Conservation (phyloP, 2,888 invertebrate species). For the Amblyteles armatorius region DNA sequence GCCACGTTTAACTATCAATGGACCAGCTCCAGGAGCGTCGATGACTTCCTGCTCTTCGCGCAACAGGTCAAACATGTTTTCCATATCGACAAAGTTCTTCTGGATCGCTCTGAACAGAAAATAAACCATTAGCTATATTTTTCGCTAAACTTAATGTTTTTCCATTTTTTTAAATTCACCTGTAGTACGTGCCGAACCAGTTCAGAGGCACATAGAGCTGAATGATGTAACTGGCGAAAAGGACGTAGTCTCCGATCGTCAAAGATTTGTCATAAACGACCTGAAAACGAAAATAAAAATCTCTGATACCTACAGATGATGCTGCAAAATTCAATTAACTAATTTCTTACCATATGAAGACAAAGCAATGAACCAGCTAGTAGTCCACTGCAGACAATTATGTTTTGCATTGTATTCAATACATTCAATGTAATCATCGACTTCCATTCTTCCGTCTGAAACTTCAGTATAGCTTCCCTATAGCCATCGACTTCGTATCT, state of each 20-base stretch:
- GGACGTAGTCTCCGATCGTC: conserved; percentile 97
- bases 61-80: conserved; percentile 99
- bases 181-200: conserved; percentile 99
- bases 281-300: conserved; percentile 65
- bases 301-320: neutral
- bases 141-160: neutral
- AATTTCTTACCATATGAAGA: conserved; percentile 90
- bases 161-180: conserved; percentile 86
- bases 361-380: conserved; percentile 95
- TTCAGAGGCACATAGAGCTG: conserved; percentile 98
- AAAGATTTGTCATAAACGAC: conserved; percentile 88
- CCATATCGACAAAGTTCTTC: conserved; percentile 99
- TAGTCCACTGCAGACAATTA: conserved; percentile 94
- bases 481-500: conserved; percentile 95
- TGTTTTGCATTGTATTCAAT: conserved; percentile 95
- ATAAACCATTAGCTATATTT: conserved; percentile 11
- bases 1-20: conserved; percentile 89
- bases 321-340: neutral
- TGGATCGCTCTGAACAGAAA: conserved; percentile 92
- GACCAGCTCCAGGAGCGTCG: conserved; percentile 92
- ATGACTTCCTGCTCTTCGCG: conserved; percentile 94
- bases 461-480: conserved; percentile 92
- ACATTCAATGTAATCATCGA: conserved; percentile 94
- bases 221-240: conserved; percentile 97
- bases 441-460: conserved; percentile 96